Evolutionary conservation across 2,797 vertebrate genomes (phyloP), one percentile per base, ranked within the genome.

Genomic region (Bradypus variegatus): DNA sequence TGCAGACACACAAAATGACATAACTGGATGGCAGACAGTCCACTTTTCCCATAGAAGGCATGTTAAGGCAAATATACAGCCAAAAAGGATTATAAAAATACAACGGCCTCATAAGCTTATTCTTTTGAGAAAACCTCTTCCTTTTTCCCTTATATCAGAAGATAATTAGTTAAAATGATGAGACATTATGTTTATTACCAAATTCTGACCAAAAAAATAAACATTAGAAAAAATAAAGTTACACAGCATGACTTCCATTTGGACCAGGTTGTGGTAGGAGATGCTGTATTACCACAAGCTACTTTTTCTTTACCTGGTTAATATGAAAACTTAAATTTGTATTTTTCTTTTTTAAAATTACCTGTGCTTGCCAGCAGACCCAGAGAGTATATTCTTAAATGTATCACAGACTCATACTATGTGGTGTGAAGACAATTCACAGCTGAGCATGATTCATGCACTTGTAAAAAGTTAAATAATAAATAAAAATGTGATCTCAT

Each of bases 101-200:
- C 89, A 89, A 0, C 2, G 53, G 53, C 50, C 50, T 72, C 29
- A 23, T 31, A 23, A 82, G 6, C 38, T 72, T 77, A 69, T 55
- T 78, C 38, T 78, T 29, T 48, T 36, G 64, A 83, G 33, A 88
- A 83, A 50, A 23, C 2, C 55, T 69, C 55, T 72, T 88, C 58
- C 33, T 69, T 64, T 65, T 88, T 64, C 38, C 76, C 91, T 72
- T 83, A 6, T 18, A 82, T 62, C 31, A 83, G 58, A 73, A 19
- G 31, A n/a, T 41, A 89, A 50, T 41, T 81, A 83, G 82, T 79
- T 86, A 79, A 80, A 94, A 83, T 70, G 79, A 92, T 58, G 79
- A 81, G 62, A 86, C 38, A 58, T 55, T 50, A 45, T 12, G 48
- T 33, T 75, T 23, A 48, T 55, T 80, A 55, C 25, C 33, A 90